Evolutionary conservation across 2,113 vertebrate genomes (phyloP).

Genomic region (pig (Sus scrofa)): DNA sequence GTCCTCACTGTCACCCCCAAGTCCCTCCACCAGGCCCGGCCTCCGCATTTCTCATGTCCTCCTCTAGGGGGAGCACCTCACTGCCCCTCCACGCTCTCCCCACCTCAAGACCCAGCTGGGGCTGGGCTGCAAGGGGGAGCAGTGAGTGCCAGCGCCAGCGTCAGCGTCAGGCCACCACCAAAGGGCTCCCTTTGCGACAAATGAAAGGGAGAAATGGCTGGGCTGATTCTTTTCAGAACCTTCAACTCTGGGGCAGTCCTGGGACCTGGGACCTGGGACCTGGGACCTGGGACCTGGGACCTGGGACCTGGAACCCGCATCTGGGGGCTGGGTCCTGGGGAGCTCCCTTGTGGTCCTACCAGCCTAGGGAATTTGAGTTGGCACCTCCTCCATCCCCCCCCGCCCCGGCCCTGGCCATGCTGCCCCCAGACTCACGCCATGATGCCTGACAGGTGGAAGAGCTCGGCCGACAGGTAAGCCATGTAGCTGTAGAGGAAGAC

Average conservation of each 20-base stretch:
- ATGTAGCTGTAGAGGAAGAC: constrained; percentile 99
- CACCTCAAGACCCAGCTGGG: neutral
- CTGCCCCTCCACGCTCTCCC: neutral
- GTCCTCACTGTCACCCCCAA: too few species aligned
- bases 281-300: neutral
- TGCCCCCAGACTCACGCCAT: constrained; percentile 94
- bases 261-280: neutral
- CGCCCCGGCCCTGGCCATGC: accelerated
- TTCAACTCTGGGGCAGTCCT: neutral
- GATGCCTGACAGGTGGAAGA: constrained; percentile 99
- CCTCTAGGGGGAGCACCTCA: neutral
- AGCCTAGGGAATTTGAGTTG: neutral
- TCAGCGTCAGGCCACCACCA: accelerated
- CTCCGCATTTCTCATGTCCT: neutral
- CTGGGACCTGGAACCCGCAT: neutral
- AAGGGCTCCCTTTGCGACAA: neutral
- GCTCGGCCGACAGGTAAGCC: constrained; percentile 97
- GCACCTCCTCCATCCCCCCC: accelerated
- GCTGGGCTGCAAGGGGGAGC: neutral
- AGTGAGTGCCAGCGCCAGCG: accelerated
- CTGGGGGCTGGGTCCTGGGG: neutral
- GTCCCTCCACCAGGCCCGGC: neutral
- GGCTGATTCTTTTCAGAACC: neutral
- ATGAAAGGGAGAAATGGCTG: neutral
- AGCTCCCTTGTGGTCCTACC: neutral